phyloP scores from a whole-genome alignment of 1,140 invertebrate genomes.

The Neodiprion pinetum region DNA sequence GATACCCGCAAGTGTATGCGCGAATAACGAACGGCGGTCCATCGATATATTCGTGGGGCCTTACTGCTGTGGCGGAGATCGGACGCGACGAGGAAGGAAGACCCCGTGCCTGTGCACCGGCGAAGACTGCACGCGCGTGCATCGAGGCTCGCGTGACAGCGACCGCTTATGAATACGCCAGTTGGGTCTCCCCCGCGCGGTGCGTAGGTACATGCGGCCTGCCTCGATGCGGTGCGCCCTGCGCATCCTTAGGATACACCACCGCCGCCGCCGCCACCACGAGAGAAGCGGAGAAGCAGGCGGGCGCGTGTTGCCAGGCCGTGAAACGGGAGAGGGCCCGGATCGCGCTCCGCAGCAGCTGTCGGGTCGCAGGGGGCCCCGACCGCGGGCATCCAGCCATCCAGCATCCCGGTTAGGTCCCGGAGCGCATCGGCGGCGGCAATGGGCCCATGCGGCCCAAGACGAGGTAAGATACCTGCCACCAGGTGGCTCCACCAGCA shows the following conservation, averaged over 20 bases:
- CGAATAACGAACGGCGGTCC: slow-evolving; percentile 2
- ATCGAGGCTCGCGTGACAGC: slow-evolving; percentile 26
- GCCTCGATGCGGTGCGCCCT: neutral
- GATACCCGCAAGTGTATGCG: neutral
- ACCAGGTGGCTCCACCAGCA: slow-evolving; percentile 62
- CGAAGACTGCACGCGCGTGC: too few species aligned
- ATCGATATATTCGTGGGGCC: neutral
- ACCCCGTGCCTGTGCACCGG: too few species aligned
- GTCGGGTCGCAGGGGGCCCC: slow-evolving; percentile 29
- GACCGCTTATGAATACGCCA: slow-evolving; percentile 34
- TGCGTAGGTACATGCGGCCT: neutral
- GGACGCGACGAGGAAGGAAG: neutral
- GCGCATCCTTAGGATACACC: too few species aligned
- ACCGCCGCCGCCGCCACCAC: neutral
- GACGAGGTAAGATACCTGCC: slow-evolving; percentile 46
- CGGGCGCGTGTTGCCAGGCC: slow-evolving; percentile 34
- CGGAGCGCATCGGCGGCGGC: slow-evolving; percentile 28
- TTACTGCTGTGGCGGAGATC: neutral
- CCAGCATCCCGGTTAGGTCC: slow-evolving; percentile 21
- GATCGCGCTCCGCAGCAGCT: slow-evolving; percentile 26
- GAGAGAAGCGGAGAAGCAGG: neutral
- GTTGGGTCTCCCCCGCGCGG: slow-evolving; percentile 17
- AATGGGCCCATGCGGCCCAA: slow-evolving; percentile 29
- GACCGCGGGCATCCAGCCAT: slow-evolving; percentile 27
- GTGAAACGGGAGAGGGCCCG: slow-evolving; percentile 20